Evolutionary conservation across 2,113 vertebrate genomes (phyloP), one percentile per base, ranked within the genome.

Genomic region (Tyto alba): DNA sequence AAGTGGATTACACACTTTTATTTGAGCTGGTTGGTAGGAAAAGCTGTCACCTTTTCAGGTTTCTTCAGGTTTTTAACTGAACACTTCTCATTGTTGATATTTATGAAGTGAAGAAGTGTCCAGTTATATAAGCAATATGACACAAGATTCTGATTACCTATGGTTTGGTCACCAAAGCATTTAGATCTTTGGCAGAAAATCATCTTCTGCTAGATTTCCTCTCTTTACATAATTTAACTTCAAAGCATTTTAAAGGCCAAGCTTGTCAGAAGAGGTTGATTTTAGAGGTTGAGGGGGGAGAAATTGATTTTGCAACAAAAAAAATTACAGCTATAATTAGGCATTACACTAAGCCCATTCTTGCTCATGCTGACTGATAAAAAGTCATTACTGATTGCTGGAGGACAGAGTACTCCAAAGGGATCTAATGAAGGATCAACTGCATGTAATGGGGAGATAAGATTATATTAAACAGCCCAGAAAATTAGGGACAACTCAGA

Each of bases 221-320:
- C 66, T 85, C 71, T 76, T 92, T 88, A 76, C 78, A 50, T 68
- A 81, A 88, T 85, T 85, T 92, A 85, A 91, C 71, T 87, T 92
- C 67, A 85, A 88, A 75, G 50, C 55, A 82, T 85, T 88, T 78
- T 74, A 90, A 93, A 93, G 87, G 93, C 90, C 83, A 88, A 78
- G 45, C 50, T 85, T 91, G 84, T 88, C 84, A 64, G 50, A 91
- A 81, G 40, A 81, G 43, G 60, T 85, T 85, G 68, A 56, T 87
- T 87, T 92, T 92, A 80, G 89, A 94, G 72, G 72, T 75, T 92
- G 62, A 91, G 27, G 59, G 38, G 23, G 30, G 13, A 78, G 55
- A 89, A 43, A 67, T 66, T 90, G 78, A 74, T 77, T 94, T 81
- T 82, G 34, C 45, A 81, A 64, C n/a, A 52, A 68, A 52, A 85